phyloP scores from a whole-genome alignment of 2,113 vertebrate species.

The Nestor notabilis region DNA sequence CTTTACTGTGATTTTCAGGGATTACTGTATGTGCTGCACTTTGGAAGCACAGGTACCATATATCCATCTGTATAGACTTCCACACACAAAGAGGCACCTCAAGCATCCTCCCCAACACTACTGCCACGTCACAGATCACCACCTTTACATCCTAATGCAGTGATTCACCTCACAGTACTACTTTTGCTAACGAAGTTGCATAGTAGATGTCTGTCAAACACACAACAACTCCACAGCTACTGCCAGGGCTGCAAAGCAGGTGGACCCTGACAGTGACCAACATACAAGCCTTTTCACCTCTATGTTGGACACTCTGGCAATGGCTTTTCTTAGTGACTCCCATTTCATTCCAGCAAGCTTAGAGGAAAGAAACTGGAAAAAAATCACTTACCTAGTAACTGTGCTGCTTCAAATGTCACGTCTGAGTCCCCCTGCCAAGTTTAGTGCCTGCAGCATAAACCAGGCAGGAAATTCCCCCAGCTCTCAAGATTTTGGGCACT shows the following conservation, averaged over 20 bases:
- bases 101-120: background rate
- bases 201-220: background rate
- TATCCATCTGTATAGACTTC: background rate
- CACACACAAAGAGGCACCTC: background rate
- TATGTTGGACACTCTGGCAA: background rate
- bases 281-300: background rate
- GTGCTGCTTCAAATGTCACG: background rate
- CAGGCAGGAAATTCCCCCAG: background rate
- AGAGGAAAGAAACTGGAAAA: background rate
- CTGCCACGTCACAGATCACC: background rate
- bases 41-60: background rate
- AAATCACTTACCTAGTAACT: background rate
- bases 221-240: background rate
- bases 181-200: background rate
- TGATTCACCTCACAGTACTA: background rate
- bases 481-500: background rate
- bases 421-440: background rate
- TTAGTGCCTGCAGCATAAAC: constrained; percentile 1
- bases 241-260: background rate
- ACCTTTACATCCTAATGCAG: background rate
- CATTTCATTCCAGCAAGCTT: background rate
- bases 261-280: background rate
- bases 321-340: background rate
- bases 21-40: background rate
- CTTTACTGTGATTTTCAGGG: background rate